Base-by-base conservation (phyloP, 2,113 vertebrate species). In the Anas platyrhynchos region DNA sequence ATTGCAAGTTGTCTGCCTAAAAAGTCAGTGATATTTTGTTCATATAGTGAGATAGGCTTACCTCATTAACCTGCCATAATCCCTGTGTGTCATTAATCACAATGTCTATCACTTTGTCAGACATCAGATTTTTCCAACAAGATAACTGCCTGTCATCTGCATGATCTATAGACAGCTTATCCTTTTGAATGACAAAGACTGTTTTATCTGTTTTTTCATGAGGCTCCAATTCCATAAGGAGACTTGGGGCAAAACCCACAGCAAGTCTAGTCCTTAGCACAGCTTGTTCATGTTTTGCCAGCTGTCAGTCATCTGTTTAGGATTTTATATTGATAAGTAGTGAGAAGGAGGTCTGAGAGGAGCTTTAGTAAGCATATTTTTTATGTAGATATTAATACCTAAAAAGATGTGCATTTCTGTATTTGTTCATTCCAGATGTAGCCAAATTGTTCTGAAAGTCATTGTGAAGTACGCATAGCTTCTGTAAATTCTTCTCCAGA, bases 141-240 rank as follows among this genome's bases (percentile, higher is more conserved):
- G 34, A 78, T 68, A 77, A 67, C 69, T 75, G 88, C 81, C 94
- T 55, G 36, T 94, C 90, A 86, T 62, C 68, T 55, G n/a, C 52
- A 27, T 67, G 72, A 14, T 68, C 76, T n/a, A 18, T 78, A 62
- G 73, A 41, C 29, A n/a, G 41, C 15, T 54, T 67, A 32, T 61
- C 46, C 65, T 93, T 94, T 86, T 44, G 80, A 88, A 82, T 86
- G 76, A 83, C 76, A 88, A 52, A 67, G 79, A 76, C 63, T 71
- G 55, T 21, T 94, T 95, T 83, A 63, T 0, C 0, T 26, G 31
- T 61, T 80, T 48, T 88, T 74, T 78, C 50, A 9, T n/a, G 38
- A 66, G 27, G 9, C 25, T 89, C 17, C 62, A 41, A 7, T 78
- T 73, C 46, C 15, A 2, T 50, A 38, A 75, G 78, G 34, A 76